Evolutionary conservation across 2,113 vertebrate species (phyloP), one percentile per base, ranked within the genome.

Genomic region (Myotis brandtii): DNA sequence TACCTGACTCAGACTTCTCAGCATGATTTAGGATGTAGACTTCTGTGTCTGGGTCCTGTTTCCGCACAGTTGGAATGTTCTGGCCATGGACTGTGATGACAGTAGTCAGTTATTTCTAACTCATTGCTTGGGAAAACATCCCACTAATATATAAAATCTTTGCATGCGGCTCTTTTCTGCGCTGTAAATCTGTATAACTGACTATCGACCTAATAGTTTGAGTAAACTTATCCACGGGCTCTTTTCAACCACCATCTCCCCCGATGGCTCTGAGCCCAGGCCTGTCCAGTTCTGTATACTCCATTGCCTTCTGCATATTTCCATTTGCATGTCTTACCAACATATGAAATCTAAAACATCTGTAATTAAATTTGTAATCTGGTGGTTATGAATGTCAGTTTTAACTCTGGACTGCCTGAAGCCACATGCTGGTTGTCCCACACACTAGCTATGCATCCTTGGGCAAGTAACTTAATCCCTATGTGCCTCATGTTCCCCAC

Each of bases 51-150:
- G 72, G 43, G 37, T 37, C 64, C 40, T 70, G n/a, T 86, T 92
- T 88, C 54, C 50, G 50, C 87, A 62, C 56, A 95, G 62, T 9
- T 84, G 73, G 88, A 94, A 92, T 27, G 48, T 50, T 67, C 48
- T 77, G 27, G 59, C 77, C 40, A 13, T 5, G 6, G 20, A 46
- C n/a, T 23, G 37, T 30, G 93, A 90, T 56, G 87, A 93, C 2
- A 27, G 70, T 14, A 93, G 82, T 85, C 40, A 79, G 67, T 94
- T 96, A 87, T 85, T 96, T 79, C 70, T 90, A 96, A 90, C 64
- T 92, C 91, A 16, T 21, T 84, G 83, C 80, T 95, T 96, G 81
- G 66, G 77, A 88, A 93, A 95, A 87, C 46, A 54, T 73, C 82
- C 59, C 43, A 32, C 37, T 40, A 75, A 86, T n/a, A 67, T 66